Percentiles rank a stretch among this genome's conserved stretches.
Evolutionary conservation across 1,140 invertebrate species (phyloP).

Genomic region (Whitmania pigra): DNA sequence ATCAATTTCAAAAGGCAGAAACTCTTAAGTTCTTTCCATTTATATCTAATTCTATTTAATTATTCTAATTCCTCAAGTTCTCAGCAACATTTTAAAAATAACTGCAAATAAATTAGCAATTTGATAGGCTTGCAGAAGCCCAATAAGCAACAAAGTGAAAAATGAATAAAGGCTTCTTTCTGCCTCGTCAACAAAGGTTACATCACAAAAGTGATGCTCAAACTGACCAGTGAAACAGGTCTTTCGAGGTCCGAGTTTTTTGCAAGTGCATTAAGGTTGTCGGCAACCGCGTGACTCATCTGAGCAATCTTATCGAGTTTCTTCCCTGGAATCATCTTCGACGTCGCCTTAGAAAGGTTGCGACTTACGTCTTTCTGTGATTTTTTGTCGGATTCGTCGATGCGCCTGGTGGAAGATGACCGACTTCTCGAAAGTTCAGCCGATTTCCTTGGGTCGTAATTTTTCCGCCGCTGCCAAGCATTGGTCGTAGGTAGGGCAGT

Average conservation of each 20-base stretch:
- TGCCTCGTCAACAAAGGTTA: too few species aligned
- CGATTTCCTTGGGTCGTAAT: conserved; percentile 12
- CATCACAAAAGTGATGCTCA: neutral
- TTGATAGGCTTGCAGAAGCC: too few species aligned
- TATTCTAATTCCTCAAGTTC: too few species aligned
- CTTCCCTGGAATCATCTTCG: neutral
- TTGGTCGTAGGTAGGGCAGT: neutral
- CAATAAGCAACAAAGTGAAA: too few species aligned
- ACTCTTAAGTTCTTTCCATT: too few species aligned
- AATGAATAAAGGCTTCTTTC: too few species aligned
- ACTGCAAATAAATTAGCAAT: too few species aligned
- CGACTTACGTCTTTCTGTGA: neutral
- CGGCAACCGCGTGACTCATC: conserved; percentile 16
- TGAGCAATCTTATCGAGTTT: conserved; percentile 12
- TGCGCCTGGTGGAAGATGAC: neutral
- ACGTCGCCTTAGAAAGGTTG: neutral
- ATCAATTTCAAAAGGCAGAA: too few species aligned
- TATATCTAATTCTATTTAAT: too few species aligned
- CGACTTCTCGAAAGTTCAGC: neutral
- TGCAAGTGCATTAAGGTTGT: conserved; percentile 16
- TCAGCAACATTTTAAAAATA: too few species aligned
- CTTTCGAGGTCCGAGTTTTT: neutral
- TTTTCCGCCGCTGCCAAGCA: conserved; percentile 11
- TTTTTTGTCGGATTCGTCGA: neutral
- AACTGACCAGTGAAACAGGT: conserved; percentile 13